Evolutionary conservation across 2,113 vertebrate species (phyloP), one percentile per base, ranked within the genome.

Genomic region (Podiceps cristatus): DNA sequence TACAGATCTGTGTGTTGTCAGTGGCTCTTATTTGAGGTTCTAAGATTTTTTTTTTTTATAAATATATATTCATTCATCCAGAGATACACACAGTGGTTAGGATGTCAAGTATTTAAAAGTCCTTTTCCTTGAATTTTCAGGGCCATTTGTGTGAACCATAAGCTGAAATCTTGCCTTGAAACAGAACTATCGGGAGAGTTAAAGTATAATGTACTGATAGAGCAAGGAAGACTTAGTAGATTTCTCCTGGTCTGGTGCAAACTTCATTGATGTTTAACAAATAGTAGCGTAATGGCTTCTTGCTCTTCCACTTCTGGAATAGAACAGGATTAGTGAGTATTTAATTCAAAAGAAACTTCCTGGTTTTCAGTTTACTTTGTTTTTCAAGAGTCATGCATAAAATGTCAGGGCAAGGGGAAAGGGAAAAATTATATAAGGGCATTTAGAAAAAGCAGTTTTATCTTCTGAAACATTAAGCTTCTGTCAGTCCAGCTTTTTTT

Each of bases 401-500:
- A 85, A 27, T 68, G 8, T 29, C 17, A 40, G 10, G 7, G 10
- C 2, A 37, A 58, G 85, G 24, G 44, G 20, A 52, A 78, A 63
- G 19, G 42, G 24, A 42, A 27, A 42, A 50, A 69, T 63, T 72
- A 11, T 11, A 4, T 11, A 42, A 80, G 29, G 33, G 31, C 10
- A n/a, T 9, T 10, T 24, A 42, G 10, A 33, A 79, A 86, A 84
- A 63, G 0, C 15, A 58, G 15, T 53, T 82, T 49, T 50, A 49
- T 50, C 19, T 83, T 79, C 15, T 29, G 28, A 74, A 84, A 58
- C 7, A 42, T 15, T 84, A 91, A 45, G 14, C 13, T 63, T 81
- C 9, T 55, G 49, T 35, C 22, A 40, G 11, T 42, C 67, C 15
- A 0, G 0, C 0, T 63, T 23, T 42, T 85, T 69, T 33, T 55